These are phyloP conservation scores for Drosophila equinoxialis DNA, from an alignment of 1,140 invertebrate species.

Conservation along the genomic window DNA sequence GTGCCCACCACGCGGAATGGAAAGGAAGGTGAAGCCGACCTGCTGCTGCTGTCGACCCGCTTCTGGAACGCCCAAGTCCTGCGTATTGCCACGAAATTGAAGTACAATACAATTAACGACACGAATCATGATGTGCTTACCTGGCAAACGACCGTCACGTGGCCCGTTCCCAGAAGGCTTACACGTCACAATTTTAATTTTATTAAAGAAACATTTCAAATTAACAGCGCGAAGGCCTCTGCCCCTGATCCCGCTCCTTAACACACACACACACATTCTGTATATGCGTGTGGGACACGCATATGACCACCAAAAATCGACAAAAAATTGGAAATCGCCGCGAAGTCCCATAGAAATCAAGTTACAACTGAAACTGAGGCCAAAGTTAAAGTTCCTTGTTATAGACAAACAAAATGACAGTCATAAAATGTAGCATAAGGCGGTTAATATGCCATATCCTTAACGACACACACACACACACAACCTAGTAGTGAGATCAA, in stretches of 20 bases:
- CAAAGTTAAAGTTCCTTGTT: slow-evolving; percentile 12
- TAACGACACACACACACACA: neutral
- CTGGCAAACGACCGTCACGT: slow-evolving; percentile 83
- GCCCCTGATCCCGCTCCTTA: neutral
- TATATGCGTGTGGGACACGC: neutral
- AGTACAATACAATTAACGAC: slow-evolving; percentile 82
- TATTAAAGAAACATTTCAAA: slow-evolving; percentile 83
- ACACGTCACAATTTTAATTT: slow-evolving; percentile 83
- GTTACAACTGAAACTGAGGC: neutral
- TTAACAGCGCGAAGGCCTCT: slow-evolving; percentile 55
- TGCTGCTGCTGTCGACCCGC: slow-evolving; percentile 3
- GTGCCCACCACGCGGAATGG: slow-evolving; percentile 12
- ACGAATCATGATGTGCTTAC: slow-evolving; percentile 83
- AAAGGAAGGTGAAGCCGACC: neutral
- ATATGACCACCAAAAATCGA: slow-evolving; percentile 35
- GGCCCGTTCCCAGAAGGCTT: slow-evolving; percentile 82
- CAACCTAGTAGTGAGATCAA: neutral
- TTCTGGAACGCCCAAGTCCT: slow-evolving; percentile 33
- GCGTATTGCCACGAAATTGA: slow-evolving; percentile 56
- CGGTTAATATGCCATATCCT: slow-evolving; percentile 55
- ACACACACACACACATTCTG: neutral
- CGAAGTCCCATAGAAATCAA: slow-evolving; percentile 38
- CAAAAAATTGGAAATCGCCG: slow-evolving; percentile 62
- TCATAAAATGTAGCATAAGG: slow-evolving; percentile 57
- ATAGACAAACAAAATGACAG: slow-evolving; percentile 57